phyloP scores from a whole-genome alignment of 2,113 vertebrate genomes.

The Gila orcuttii region DNA sequence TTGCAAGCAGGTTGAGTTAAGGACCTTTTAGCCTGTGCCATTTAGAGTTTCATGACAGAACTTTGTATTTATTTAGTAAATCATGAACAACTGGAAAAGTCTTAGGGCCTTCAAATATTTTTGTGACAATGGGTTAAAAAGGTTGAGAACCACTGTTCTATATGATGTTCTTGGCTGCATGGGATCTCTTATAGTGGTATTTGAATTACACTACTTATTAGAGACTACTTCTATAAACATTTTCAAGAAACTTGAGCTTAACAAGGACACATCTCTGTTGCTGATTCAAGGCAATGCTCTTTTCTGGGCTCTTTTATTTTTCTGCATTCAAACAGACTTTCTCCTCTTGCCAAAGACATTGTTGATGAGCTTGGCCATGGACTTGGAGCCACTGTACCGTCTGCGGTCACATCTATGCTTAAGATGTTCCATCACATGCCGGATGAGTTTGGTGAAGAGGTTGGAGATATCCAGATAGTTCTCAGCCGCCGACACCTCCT shows the following conservation, averaged over 20 bases:
- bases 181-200: background rate
- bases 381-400: slow-evolving; percentile 79
- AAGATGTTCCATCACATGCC: slow-evolving; percentile 73
- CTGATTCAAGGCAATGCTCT: background rate
- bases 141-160: background rate
- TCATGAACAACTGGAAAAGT: background rate
- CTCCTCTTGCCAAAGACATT: slow-evolving; percentile 80
- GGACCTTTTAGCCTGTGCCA: no score
- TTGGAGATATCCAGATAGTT: slow-evolving; percentile 75
- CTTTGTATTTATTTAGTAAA: background rate
- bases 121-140: background rate
- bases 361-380: slow-evolving; percentile 80
- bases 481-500: slow-evolving; percentile 79
- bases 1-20: no score
- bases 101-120: background rate
- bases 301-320: background rate
- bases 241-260: background rate
- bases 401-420: slow-evolving; percentile 72
- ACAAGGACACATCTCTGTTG: background rate
- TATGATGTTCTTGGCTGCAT: background rate
- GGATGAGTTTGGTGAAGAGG: slow-evolving; percentile 78
- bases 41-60: no score
- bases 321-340: slow-evolving; percentile 73
- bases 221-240: background rate
- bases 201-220: background rate